Percentiles rank a stretch among this genome's conserved stretches.
Evolutionary conservation across 37 sponge, comb jelly and placozoan species (phyloP).

Genomic region (Dysidea cf. avara): DNA sequence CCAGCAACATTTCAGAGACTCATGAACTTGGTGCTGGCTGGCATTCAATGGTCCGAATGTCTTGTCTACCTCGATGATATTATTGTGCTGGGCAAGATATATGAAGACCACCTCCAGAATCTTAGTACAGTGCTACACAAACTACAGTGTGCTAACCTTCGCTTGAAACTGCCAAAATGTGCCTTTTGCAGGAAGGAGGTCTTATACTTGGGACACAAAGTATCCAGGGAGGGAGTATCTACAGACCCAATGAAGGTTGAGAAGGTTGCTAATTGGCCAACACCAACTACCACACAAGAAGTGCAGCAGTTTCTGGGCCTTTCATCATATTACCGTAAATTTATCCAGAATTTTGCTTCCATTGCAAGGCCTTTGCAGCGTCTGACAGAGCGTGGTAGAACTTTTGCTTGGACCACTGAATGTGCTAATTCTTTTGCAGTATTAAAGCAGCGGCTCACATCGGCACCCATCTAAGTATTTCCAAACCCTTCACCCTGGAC

Average conservation of each 20-base stretch:
- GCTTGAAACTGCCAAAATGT: constrained; percentile 19
- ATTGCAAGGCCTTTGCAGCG: constrained; percentile 20
- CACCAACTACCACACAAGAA: constrained; percentile 1
- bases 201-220: constrained; percentile 20
- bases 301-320: constrained; percentile 10
- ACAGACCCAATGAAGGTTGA: constrained; percentile 29
- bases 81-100: constrained; percentile 6
- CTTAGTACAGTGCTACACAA: constrained; percentile 9
- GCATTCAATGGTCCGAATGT: constrained; percentile 18
- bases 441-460: not conserved
- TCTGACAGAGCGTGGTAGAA: constrained; percentile 3
- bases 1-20: constrained; percentile 46
- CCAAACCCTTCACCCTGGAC: constrained; percentile 37
- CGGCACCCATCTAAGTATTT: constrained; percentile 10
- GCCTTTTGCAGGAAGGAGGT: not conserved
- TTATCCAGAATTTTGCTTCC: constrained; percentile 13
- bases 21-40: constrained; percentile 38
- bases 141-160: constrained; percentile 12
- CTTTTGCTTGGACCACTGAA: constrained; percentile 12
- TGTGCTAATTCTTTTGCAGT: constrained; percentile 11
- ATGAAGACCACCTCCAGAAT: constrained; percentile 8
- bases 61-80: constrained; percentile 29
- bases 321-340: not conserved
- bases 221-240: constrained; percentile 11
- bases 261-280: constrained; percentile 5